These are phyloP conservation scores for Muntiacus reevesi DNA, from an alignment of 2,113 vertebrate genomes.

Conservation along the genomic window DNA sequence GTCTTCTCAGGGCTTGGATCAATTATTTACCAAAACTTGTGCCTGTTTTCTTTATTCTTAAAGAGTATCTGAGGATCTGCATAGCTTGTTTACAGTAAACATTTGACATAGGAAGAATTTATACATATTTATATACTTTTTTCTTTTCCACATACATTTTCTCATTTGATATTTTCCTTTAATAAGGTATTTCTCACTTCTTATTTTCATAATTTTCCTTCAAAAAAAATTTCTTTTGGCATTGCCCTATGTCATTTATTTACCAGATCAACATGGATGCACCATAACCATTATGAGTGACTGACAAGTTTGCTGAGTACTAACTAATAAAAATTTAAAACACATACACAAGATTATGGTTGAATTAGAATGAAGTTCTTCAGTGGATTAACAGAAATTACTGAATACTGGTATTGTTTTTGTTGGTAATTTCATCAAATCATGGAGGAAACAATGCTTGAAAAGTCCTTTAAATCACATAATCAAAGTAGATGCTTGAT, in stretches of 20 bases:
- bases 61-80: neutral
- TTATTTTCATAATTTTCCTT: neutral
- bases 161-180: neutral
- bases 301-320: neutral
- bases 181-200: neutral
- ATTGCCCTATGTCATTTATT: neutral
- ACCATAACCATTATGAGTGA: neutral
- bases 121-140: neutral
- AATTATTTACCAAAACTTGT: neutral
- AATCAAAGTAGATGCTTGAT: neutral
- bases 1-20: neutral
- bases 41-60: neutral
- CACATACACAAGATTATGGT: neutral
- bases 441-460: neutral
- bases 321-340: neutral
- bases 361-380: neutral
- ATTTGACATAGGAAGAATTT: neutral
- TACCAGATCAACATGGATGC: neutral
- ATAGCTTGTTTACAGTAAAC: neutral
- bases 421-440: neutral
- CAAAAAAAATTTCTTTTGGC: neutral
- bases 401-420: neutral
- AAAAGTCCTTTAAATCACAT: neutral
- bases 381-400: neutral
- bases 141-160: neutral